These are phyloP conservation scores for Azemiops feae DNA, from an alignment of 2,113 vertebrate genomes.

Conservation along the genomic window DNA sequence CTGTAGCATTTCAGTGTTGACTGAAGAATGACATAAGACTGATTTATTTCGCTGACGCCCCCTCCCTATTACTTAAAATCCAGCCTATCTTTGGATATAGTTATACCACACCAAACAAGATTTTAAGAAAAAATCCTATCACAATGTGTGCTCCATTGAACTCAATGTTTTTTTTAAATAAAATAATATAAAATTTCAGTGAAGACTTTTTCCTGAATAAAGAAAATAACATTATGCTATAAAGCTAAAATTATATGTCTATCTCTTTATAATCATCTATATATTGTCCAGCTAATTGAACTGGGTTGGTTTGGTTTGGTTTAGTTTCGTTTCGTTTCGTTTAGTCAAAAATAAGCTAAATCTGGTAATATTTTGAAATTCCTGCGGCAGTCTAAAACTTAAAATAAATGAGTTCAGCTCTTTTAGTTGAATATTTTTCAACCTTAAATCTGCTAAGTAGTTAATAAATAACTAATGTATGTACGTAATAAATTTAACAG, in stretches of 20 bases:
- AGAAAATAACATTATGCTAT: neutral
- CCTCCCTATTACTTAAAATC: neutral
- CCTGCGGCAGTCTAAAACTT: neutral
- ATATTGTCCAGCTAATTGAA: neutral
- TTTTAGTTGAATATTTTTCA: neutral
- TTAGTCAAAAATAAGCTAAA: neutral
- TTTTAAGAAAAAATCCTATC: neutral
- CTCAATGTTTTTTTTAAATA: neutral
- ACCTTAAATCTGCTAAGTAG: neutral
- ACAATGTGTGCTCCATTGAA: neutral
- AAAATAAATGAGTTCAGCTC: neutral
- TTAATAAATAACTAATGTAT: neutral
- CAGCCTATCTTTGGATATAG: neutral
- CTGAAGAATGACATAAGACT: neutral
- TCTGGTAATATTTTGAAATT: neutral
- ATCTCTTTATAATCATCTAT: neutral
- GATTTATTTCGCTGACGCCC: neutral
- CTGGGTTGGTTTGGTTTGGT: neutral
- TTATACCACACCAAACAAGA: neutral
- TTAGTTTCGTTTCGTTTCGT: neutral
- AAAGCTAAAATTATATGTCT: neutral
- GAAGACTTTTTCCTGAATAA: neutral
- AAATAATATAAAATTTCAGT: neutral
- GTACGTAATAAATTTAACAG: neutral
- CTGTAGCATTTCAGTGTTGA: fast-evolving